Evolutionary conservation across 1,140 invertebrate genomes (phyloP), one percentile per base, ranked within the genome.

Genomic region (Procambarus clarkii): DNA sequence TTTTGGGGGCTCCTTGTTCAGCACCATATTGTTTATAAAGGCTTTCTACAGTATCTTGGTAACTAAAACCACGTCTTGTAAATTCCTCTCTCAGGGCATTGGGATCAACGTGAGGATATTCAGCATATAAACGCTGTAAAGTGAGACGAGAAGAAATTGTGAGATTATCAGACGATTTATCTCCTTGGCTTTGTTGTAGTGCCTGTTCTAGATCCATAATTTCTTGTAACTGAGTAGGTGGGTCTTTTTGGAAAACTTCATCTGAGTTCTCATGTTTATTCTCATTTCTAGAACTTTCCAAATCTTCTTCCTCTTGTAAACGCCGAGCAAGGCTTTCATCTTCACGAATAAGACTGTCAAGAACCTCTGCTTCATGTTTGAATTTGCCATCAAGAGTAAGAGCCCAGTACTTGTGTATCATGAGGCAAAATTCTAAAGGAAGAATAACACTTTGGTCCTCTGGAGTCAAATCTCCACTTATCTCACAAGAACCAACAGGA

Each of bases 171-270:
- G 15, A 7, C 11, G 8, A 24, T 54, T 44, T 60, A 24, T 86
- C 79, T 34, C 24, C 50, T 18, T 82, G 84, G 48, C 90, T 91
- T 60, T 74, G 46, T 48, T 81, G 78, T 54, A 91, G n/a, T 76
- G 90, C 90, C 81, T 91, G 78, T n/a, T 91, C 90, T n/a, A 91
- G 78, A 45, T 91, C 82, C 90, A 91, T 91, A 44, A 91, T 91
- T 83, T 91, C 90, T 34, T 82, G 77, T 4, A 91, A 74, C 21
- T 48, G 21, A n/a, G 48, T 44, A 71, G 90, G 90, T 7, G 84
- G 84, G 48, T 91, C 90, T 74, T 64, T n/a, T 46, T 48, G 46
- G 34, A 87, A 82, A 3, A n/a, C 58, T 21, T 89, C 69, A 54
- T 82, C 48, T 1, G 45, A 0, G 15, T 54, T 82, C 13, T 76